Evolutionary conservation across 1,140 invertebrate species (phyloP), one percentile per base, ranked within the genome.

Genomic region (Elysia chlorotica): DNA sequence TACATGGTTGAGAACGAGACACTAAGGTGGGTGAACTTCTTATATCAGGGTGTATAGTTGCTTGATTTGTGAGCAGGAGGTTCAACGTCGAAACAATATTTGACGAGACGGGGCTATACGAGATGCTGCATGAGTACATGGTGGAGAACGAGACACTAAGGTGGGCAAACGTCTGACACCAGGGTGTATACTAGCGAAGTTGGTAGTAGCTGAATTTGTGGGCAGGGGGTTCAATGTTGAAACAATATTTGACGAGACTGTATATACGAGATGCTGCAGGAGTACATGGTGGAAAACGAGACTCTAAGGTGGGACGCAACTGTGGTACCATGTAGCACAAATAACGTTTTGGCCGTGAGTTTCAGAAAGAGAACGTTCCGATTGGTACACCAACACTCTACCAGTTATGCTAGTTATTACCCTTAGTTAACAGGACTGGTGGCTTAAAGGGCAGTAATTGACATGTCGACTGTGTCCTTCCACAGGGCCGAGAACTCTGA

Each of bases 91-190:
- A n/a, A n/a, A n/a, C n/a, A n/a, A n/a, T n/a, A n/a, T n/a, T n/a
- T 5, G 21, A 21, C 4, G 3, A 56, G 4, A 23, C n/a, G 65
- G 83, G 83, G 19, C 71, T 88, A 10, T 88, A 87, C 76, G 84
- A 86, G 41, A 88, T 89, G 87, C 71, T 89, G 62, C 83, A 88
- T 69, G 88, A 90, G 73, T 90, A 89, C 70, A 89, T 93, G 62
- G 92, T 87, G n/a, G 95, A 97, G 85, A 97, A 97, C 86, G 92
- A 94, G 78, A 92, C 93, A 0, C 84, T 98, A 14, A 90, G 95
- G 65, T 88, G 77, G 53, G 14, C 38, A 28, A 54, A 31, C 33
- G 10, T 6, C 21, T 28, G 6, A 14, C 14, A 17, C 14, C 57
- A 2, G 30, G 4, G 21, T 21, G 54, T 23, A 56, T 21, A 56